Evolutionary conservation across 2,888 invertebrate species (phyloP), one percentile per base, ranked within the genome.

Genomic region (Poecilus cupreus): DNA sequence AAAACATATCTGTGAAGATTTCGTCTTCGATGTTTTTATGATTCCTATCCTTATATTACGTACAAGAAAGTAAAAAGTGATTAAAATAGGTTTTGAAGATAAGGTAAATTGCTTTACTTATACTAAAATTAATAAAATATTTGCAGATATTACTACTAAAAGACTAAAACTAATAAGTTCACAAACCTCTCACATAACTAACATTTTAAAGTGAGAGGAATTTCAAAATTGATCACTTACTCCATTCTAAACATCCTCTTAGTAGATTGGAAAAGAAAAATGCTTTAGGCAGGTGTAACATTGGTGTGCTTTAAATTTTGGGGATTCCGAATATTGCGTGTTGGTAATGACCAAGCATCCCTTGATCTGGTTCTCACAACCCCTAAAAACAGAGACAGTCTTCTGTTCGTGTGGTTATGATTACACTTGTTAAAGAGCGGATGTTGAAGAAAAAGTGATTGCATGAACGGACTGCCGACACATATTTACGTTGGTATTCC

Each of bases 371-470:
- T 74, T 72, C 72, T 49, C 46, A 70, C 74, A 74, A 74, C 74
- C 74, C 74, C 51, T 26, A 51, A 49, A 32, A 51, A 74, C 49
- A 22, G 46, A 72, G 16, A 18, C 16, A 46, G 51, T 46, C 64
- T n/a, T 32, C 32, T 46, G 60, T 26, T 26, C 16, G 60, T 26
- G 60, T 13, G 24, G 32, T 68, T 68, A 10, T 64, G 26, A 46
- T 74, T 74, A 26, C 74, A 74, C 51, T 74, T 74, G 49, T 72
- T 49, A 68, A 68, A 68, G 37, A 39, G 64, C 64, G 64, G 64
- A 74, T 51, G 74, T 74, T 20, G 72, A 16, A 74, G 4, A 74
- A 49, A 74, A 74, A 51, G 11, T 26, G 74, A 74, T 26, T 74
- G 51, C 49, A 72, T 49, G 46, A 72, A 24, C 46, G 72, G 22